Evolutionary conservation across 2,888 invertebrate species (phyloP).

Genomic region (Pemphredon lugubris): DNA sequence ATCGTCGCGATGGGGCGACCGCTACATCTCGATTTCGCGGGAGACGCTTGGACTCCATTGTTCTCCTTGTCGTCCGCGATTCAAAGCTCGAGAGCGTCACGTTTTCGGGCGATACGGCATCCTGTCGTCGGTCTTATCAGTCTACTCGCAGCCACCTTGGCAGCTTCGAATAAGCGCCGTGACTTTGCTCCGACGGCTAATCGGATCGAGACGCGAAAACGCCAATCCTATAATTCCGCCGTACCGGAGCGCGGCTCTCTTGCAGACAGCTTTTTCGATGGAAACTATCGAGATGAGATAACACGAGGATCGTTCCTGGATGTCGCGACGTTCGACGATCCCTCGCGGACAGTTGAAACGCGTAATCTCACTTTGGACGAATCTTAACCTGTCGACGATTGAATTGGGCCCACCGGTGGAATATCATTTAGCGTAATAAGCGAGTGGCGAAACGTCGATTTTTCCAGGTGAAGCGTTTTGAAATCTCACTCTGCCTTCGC

Average conservation of each 20-base stretch:
- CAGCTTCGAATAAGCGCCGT: slow-evolving; percentile 45
- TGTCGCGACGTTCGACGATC: too few species aligned
- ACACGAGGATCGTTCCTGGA: not conserved
- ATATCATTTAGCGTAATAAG: too few species aligned
- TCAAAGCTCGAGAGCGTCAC: slow-evolving; percentile 28
- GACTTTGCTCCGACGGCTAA: slow-evolving; percentile 59
- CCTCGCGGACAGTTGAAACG: too few species aligned
- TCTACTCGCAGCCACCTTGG: slow-evolving; percentile 52
- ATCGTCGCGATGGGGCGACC: slow-evolving; percentile 8
- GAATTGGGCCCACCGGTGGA: too few species aligned
- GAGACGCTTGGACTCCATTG: slow-evolving; percentile 18
- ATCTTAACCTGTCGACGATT: too few species aligned
- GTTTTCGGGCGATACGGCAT: slow-evolving; percentile 46
- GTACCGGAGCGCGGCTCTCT: slow-evolving; percentile 9
- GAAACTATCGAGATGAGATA: not conserved
- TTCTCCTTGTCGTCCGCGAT: slow-evolving; percentile 32
- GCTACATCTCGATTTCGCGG: slow-evolving; percentile 4
- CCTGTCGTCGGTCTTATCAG: slow-evolving; percentile 57
- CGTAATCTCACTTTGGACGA: too few species aligned
- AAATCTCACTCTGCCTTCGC: too few species aligned
- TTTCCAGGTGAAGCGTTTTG: too few species aligned
- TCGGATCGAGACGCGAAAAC: slow-evolving; percentile 60
- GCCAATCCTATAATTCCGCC: slow-evolving; percentile 52
- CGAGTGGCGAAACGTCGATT: too few species aligned
- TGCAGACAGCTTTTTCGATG: slow-evolving; percentile 18